Conservation (phyloP, 2,797 vertebrate species). For the Glossophaga mutica region DNA sequence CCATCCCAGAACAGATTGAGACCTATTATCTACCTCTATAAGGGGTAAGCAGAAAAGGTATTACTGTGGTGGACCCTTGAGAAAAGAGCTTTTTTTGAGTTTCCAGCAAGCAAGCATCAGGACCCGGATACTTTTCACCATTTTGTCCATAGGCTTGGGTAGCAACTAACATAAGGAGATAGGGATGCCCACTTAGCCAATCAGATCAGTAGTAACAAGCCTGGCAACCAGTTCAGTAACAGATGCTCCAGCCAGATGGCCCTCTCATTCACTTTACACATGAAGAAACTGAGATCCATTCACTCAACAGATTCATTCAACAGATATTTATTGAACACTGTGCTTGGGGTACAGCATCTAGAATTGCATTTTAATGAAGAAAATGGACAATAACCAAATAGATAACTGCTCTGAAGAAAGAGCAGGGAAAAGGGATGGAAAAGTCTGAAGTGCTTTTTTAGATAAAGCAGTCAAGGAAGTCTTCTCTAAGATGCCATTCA, state of each 20-base stretch:
- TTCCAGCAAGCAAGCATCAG: neutral
- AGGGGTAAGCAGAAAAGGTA: conserved; percentile 8
- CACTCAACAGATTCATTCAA: conserved; percentile 43
- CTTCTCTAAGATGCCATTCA: neutral
- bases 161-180: conserved; percentile 36
- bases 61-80: neutral
- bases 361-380: conserved; percentile 42
- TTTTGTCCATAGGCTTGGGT: neutral
- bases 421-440: neutral
- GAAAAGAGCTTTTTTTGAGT: conserved; percentile 27
- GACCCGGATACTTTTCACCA: neutral
- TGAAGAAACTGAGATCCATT: conserved; percentile 73
- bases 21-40: neutral
- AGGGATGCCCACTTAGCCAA: conserved; percentile 49
- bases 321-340: conserved; percentile 61
- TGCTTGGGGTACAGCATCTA: conserved; percentile 15
- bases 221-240: conserved; percentile 67
- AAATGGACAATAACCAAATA: conserved; percentile 20
- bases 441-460: neutral
- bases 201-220: conserved; percentile 46
- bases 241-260: conserved; percentile 73
- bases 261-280: conserved; percentile 66
- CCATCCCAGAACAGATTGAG: neutral
- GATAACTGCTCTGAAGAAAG: conserved; percentile 7
- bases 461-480: neutral